Evolutionary conservation across 2,797 vertebrate genomes (phyloP).

Genomic region (Danio choprae): DNA sequence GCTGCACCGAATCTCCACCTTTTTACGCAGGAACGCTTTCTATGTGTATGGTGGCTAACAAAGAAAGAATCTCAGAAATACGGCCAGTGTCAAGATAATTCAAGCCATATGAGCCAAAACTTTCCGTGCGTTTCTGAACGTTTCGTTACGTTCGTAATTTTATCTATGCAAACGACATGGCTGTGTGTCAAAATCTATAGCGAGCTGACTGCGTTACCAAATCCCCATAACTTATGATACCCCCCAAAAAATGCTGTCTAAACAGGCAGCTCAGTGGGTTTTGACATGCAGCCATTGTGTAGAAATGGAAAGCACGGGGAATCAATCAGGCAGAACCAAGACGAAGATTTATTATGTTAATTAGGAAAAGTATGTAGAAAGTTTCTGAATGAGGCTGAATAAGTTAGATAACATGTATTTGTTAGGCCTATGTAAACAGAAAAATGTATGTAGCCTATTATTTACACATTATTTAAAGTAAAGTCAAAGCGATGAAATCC

Average conservation of each 20-base stretch:
- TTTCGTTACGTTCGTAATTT: constrained; percentile 15
- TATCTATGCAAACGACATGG: constrained; percentile 14
- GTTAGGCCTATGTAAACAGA: no score
- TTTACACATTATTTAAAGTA: background rate
- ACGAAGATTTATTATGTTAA: background rate
- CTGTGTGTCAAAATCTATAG: constrained; percentile 1
- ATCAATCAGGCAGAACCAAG: constrained; percentile 60
- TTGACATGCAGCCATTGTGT: constrained; percentile 30
- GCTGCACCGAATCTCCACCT: background rate
- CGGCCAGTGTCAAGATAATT: constrained; percentile 29
- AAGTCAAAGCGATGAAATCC: background rate
- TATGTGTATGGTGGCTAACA: background rate
- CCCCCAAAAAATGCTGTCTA: constrained; percentile 3
- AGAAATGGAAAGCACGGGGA: constrained; percentile 61
- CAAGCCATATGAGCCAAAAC: constrained; percentile 42
- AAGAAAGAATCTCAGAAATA: background rate
- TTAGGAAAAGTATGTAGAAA: background rate
- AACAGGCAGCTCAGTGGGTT: background rate
- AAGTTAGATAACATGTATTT: no score
- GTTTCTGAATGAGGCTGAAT: constrained; percentile 18
- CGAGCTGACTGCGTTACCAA: background rate
- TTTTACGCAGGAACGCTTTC: background rate
- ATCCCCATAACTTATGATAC: background rate
- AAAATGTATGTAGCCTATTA: background rate
- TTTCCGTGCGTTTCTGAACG: background rate